phyloP scores from a whole-genome alignment of 2,888 invertebrate species.

The Gastrophysa polygoni region DNA sequence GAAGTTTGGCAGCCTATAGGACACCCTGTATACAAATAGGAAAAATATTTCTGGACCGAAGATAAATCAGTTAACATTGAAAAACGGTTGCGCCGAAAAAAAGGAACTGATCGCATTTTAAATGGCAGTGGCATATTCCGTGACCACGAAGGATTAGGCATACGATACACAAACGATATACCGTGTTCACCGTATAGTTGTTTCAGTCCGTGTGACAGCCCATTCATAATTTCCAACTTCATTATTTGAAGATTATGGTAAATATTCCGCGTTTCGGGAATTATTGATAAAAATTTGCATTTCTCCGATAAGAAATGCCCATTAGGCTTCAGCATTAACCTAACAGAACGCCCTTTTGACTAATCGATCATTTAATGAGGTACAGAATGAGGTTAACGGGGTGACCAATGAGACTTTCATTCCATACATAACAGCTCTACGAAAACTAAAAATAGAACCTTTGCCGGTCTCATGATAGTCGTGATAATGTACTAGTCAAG shows the following conservation, averaged over 20 bases:
- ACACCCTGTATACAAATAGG: no score
- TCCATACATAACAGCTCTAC: no score
- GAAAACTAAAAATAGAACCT: no score
- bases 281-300: conserved; percentile 53
- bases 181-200: not conserved
- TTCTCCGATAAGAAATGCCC: conserved; percentile 49
- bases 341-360: conserved; percentile 29
- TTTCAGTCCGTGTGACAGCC: conserved; percentile 45
- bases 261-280: conserved; percentile 47
- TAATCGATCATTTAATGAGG: not conserved
- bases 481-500: no score
- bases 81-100: not conserved
- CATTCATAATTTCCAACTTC: conserved; percentile 54
- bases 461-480: no score
- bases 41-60: no score
- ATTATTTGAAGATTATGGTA: conserved; percentile 55
- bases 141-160: conserved; percentile 47
- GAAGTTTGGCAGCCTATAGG: no score
- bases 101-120: conserved; percentile 46
- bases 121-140: conserved; percentile 47
- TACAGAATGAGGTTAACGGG: not conserved
- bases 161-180: conserved; percentile 37
- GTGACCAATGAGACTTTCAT: no score
- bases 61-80: not conserved
- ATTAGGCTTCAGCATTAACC: conserved; percentile 47